Evolutionary conservation across 2,797 vertebrate species (phyloP).

Genomic region (Tiaroga cobitis): DNA sequence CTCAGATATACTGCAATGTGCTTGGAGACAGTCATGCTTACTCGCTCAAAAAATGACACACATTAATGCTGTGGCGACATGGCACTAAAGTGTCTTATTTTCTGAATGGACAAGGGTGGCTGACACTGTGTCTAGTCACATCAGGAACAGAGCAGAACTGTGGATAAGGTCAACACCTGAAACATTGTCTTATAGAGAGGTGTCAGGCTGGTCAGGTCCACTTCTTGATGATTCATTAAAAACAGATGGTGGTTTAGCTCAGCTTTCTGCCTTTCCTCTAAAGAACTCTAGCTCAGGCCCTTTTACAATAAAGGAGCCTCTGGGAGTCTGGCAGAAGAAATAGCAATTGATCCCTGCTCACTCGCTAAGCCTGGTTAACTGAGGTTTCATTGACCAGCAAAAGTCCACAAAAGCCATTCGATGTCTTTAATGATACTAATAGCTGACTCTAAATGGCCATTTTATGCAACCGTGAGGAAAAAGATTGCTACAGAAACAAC

Average conservation of each 20-base stretch:
- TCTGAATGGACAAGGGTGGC: conserved; percentile 21
- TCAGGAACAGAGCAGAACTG: conserved; percentile 12
- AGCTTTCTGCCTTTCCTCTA: not conserved
- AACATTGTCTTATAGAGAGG: conserved; percentile 36
- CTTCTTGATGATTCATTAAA: conserved; percentile 25
- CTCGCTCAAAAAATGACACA: conserved; percentile 20
- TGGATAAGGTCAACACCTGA: conserved; percentile 35
- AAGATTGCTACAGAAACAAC: not conserved
- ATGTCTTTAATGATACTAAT: conserved; percentile 25
- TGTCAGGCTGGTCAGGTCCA: conserved; percentile 21
- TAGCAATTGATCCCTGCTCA: conserved; percentile 18
- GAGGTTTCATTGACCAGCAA: conserved; percentile 29
- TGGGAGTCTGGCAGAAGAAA: conserved; percentile 24
- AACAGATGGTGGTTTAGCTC: conserved; percentile 7
- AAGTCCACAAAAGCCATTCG: conserved; percentile 25
- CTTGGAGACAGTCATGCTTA: conserved; percentile 15
- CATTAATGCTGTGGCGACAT: conserved; percentile 25
- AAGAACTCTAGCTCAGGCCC: not conserved
- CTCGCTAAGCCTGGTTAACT: conserved; percentile 1
- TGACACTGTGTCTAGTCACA: conserved; percentile 27
- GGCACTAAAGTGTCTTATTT: conserved; percentile 38
- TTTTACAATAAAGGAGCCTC: not conserved
- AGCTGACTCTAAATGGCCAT: not conserved
- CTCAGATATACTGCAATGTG: not conserved
- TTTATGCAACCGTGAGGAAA: not conserved